phyloP scores from a whole-genome alignment of 92 coral and sea anemone genomes.

The Porites evermanni region DNA sequence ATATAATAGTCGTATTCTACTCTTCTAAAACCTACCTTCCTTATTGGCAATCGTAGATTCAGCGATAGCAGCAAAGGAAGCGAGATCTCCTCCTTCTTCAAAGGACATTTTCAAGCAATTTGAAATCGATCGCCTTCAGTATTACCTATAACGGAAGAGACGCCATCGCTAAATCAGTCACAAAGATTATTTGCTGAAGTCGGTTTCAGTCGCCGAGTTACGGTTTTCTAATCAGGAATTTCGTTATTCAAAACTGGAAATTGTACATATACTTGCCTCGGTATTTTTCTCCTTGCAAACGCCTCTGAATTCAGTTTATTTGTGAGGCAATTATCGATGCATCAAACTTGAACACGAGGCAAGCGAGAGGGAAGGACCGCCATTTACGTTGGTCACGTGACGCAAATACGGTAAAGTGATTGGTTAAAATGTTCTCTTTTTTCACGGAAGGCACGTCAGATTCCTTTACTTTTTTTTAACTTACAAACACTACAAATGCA shows the following conservation, averaged over 20 bases:
- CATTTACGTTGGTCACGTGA: constrained; percentile 83
- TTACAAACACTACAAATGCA: too few species aligned
- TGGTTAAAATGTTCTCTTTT: constrained; percentile 47
- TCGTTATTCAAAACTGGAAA: neutral
- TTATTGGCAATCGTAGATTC: constrained; percentile 79
- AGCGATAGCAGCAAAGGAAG: constrained; percentile 87
- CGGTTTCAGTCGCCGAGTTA: neutral
- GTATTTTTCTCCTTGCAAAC: constrained; percentile 1
- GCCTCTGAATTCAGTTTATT: constrained; percentile 11
- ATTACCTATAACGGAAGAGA: constrained; percentile 48
- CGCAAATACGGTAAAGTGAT: constrained; percentile 50
- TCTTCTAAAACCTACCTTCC: constrained; percentile 68
- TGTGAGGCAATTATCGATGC: neutral
- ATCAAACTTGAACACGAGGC: constrained; percentile 69
- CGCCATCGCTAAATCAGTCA: constrained; percentile 18
- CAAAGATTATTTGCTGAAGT: neutral
- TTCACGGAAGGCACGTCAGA: neutral
- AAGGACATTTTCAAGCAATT: constrained; percentile 74
- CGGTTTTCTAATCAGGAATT: neutral
- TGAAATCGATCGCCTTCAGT: constrained; percentile 18
- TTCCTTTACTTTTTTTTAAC: neutral
- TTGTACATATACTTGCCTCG: neutral
- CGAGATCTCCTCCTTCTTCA: constrained; percentile 85
- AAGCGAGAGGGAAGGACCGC: constrained; percentile 71
- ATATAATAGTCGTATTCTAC: neutral